Conservation (phyloP, 2,797 vertebrate genomes). For the Mastacembelus armatus region DNA sequence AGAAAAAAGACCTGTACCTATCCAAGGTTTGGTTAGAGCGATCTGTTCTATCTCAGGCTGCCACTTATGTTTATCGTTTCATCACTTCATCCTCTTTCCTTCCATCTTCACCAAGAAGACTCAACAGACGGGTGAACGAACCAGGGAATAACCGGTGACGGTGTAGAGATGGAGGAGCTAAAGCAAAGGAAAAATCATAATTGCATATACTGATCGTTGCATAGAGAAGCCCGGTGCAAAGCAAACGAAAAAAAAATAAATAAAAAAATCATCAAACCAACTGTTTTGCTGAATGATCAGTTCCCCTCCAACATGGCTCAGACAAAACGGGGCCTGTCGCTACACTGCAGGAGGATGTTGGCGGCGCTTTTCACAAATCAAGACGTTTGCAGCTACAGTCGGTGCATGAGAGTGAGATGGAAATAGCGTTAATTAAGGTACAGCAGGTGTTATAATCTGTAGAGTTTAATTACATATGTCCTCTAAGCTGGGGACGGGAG, state of each 20-base stretch:
- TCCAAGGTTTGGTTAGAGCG: too few species aligned
- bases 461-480: slow-evolving; percentile 49
- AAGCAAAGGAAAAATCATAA: slow-evolving; percentile 58
- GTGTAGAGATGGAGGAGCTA: slow-evolving; percentile 27
- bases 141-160: slow-evolving; percentile 1
- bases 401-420: slow-evolving; percentile 39
- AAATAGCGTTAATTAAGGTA: slow-evolving; percentile 65
- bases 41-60: too few species aligned
- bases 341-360: background rate
- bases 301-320: slow-evolving; percentile 8
- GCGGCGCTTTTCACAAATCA: slow-evolving; percentile 14
- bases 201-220: slow-evolving; percentile 85
- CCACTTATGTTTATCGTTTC: background rate
- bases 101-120: background rate
- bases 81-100: background rate
- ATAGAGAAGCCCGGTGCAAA: slow-evolving; percentile 84
- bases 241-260: slow-evolving; percentile 15
- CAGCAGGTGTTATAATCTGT: slow-evolving; percentile 65
- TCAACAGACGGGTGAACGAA: background rate
- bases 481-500: slow-evolving; percentile 26
- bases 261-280: slow-evolving; percentile 10
- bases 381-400: slow-evolving; percentile 33
- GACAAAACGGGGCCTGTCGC: background rate
- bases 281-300: slow-evolving; percentile 9
- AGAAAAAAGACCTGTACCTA: background rate